Evolutionary conservation across 2,113 vertebrate species (phyloP), one percentile per base, ranked within the genome.

Genomic region (Jaculus jaculus): DNA sequence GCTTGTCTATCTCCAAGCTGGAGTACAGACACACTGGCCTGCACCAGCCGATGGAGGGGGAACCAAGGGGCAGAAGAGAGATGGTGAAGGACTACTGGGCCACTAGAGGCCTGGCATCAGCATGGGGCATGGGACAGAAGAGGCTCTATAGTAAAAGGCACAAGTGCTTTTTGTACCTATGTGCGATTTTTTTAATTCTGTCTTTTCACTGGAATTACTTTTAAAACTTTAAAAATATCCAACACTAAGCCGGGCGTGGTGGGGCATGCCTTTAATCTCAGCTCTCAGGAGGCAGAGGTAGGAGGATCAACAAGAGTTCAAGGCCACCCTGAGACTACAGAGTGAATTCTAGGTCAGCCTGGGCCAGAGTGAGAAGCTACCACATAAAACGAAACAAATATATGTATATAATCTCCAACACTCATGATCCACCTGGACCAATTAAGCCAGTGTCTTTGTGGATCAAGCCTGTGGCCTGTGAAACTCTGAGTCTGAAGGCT

Each of bases 161-260:
- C 18, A 32, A 1, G 30, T 26, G 4, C 20, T 54, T 87, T 87
- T 75, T 58, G 24, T 77, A n/a, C 2, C 15, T 71, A 16, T 0
- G 34, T 54, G 34, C 39, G 4, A 9, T 51, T 92, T 94, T 85
- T 17, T 37, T 34, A 73, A 28, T 73, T 60, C 20, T 72, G 17
- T 13, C 6, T 66, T 86, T 6, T 58, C 30, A 15, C 15, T 90
- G 84, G 26, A 82, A 88, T 75, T 79, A 63, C 7, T 9, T 34
- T 34, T 42, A 93, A 78, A 87, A 13, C 11, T 88, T 90, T 63
- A 74, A 82, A 94, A 86, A 90, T 54, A 80, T 6, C 4, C 54
- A 54, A 54, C 54, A 54, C 54, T 54, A 47, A 47, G 42, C 42
- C 8, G 42, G 42, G 42, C 8, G 42, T 47, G 42, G 8, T 47